Base-by-base conservation (phyloP, 2,113 vertebrate species). In the Oxyruncus cristatus region DNA sequence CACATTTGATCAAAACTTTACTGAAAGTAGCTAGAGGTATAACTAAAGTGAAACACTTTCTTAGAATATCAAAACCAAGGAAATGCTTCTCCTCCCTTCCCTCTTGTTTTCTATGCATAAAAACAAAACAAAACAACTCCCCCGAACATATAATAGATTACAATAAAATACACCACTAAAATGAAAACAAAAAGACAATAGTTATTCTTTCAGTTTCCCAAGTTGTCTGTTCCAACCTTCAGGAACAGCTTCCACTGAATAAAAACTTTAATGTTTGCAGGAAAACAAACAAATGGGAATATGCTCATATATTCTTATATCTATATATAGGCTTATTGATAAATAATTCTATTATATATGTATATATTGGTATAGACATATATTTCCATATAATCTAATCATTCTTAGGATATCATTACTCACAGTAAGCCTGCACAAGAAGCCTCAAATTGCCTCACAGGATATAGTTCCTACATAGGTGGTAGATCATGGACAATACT, bases 81-180 rank as follows among this genome's bases (percentile, higher is more conserved):
- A 65, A 81, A 55, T 12, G 15, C 3, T 66, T 33, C 3, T 52
- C 6, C 8, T 15, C 9, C 0, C 4, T 37, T 5, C 28, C 3
- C 2, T 22, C 11, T 42, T 53, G 9, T 35, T n/a, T 66, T 44
- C 16, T 35, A 8, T 65, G 26, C 30, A 63, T 11, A 22, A 33
- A 53, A 73, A 8, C 33, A 65, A 33, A 66, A 9, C 24, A 22
- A 50, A 56, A 46, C 49, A 2, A n/a, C 5, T 24, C 26, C 26
- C 12, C 5, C 4, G 5, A 27, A 27, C 14, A 16, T 3, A 61
- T 12, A 61, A 39, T 9, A 74, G 12, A 46, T 56, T 13, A 50
- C 77, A 78, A 71, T 77, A 68, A 68, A 79, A 53, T 13, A 32
- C 12, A 66, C 5, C 12, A n/a, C 6, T 55, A 77, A 55, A 55